Evolutionary conservation across 2,888 invertebrate species (phyloP), one percentile per base, ranked within the genome.

Genomic region (Blastobasis adustella): DNA sequence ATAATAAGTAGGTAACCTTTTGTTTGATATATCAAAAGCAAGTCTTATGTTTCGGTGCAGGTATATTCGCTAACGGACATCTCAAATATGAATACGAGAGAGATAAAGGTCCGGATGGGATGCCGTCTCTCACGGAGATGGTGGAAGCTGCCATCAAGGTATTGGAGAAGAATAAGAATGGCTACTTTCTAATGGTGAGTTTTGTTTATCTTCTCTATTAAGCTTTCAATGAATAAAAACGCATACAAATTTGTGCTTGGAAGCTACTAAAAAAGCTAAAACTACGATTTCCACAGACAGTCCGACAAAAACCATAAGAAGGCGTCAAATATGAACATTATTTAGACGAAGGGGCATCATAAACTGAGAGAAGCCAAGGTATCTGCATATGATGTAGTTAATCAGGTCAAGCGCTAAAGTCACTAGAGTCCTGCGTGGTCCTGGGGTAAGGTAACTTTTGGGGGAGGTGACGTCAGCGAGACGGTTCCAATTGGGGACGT

Each of bases 41-140:
- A n/a, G n/a, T n/a, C 10, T 49, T 45, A 38, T 45, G 4, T 49
- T n/a, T 10, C 43, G 38, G 62, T 57, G 4, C 63, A 92, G 94
- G 95, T 49, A 90, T 96, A 49, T 96, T 96, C 69, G 92, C 95
- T 0, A 94, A 95, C 66, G 92, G 93, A 0, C 96, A 96, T 66
- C 69, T 96, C 58, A 90, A 90, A 38, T 94, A 93, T 76, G 95
- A 96, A 52, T 90, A 92, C 67, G 91, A 93, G 61, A 89, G 95
- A 49, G 90, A 94, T 59, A 86, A 71, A 7, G 85, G 91, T 0
- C 90, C 90, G 0, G 74, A 82, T 6, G 95, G 95, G 0, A 93
- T 93, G 87, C 96, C 96, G 0, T 95, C 95, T 0, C 75, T 96
- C 6, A 89, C 91, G 6, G 91, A 95, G 37, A 96, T 97, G 96